phyloP scores from a whole-genome alignment of 2,113 vertebrate genomes.

The Vulpes lagopus region DNA sequence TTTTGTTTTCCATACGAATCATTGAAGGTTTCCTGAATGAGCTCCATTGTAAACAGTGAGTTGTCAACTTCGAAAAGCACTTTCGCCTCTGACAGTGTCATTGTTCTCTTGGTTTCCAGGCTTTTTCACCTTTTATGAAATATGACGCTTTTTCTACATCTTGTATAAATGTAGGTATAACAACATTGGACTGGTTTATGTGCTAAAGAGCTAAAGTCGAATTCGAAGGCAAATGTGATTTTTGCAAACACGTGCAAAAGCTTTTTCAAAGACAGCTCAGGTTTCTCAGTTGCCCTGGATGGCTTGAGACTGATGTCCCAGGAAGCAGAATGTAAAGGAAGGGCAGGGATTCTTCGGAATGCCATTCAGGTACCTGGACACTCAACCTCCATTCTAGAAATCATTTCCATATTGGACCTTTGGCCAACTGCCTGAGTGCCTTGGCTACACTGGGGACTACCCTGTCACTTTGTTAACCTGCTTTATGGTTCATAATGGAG shows the following conservation, averaged over 20 bases:
- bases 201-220: background rate
- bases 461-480: background rate
- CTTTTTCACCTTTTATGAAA: background rate
- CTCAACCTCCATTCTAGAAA: background rate
- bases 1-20: slow-evolving; percentile 60
- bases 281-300: no score
- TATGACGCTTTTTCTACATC: background rate
- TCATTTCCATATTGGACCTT: background rate
- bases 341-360: background rate
- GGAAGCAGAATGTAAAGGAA: background rate
- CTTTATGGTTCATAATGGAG: background rate
- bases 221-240: background rate
- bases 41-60: background rate
- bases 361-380: no score
- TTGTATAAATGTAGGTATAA: background rate
- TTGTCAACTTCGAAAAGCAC: background rate
- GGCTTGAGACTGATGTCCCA: background rate
- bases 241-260: background rate
- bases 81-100: background rate
- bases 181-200: background rate
- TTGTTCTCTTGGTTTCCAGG: background rate
- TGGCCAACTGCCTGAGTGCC: background rate
- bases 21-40: background rate
- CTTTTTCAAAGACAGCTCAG: background rate
- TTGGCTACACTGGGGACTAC: background rate